Evolutionary conservation across 2,888 invertebrate species (phyloP), one percentile per base, ranked within the genome.

Genomic region (Brachyptera risi): DNA sequence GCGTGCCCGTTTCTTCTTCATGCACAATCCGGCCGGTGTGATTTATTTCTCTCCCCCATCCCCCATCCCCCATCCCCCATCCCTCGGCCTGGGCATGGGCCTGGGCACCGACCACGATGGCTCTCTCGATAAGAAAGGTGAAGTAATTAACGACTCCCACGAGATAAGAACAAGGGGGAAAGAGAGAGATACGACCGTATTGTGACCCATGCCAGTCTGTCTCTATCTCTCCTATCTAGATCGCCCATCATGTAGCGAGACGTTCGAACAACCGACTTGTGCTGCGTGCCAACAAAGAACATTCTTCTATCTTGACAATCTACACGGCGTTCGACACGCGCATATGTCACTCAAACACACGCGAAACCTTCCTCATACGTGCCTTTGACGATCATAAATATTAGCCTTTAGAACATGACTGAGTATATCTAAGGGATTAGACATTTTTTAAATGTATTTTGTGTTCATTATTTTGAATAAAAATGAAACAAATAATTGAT

Each of bases 131-230:
- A 63, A 63, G 54, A 51, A 56, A 54, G 44, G 54, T 15, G 19
- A 21, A 13, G 54, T 60, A 63, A 63, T 63, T 63, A 63, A 63
- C 63, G 63, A 44, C 63, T 58, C 62, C 63, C 63, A 42, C 58
- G 60, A 40, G 60, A 44, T 51, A 47, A 50, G 56, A 23, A 27
- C 37, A 17, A 19, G 19, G 23, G 47, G 47, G 47, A 4, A 24
- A 24, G 47, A 24, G 47, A 24, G 47, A 3, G 47, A 42, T 42
- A 42, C 19, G 21, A 42, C 21, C 4, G 24, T 47, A 47, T 47
- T 47, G 47, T 47, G 47, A 47, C 47, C 47, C 47, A 47, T 24
- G 47, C 47, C 47, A 47, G 23, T 47, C 24, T 13, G 24, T 47
- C 47, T 47, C 23, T 21, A 21, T 31, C 5, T 31, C 5, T 31